Evolutionary conservation across 2,888 invertebrate genomes (phyloP).

Genomic region (Apantesis nais): DNA sequence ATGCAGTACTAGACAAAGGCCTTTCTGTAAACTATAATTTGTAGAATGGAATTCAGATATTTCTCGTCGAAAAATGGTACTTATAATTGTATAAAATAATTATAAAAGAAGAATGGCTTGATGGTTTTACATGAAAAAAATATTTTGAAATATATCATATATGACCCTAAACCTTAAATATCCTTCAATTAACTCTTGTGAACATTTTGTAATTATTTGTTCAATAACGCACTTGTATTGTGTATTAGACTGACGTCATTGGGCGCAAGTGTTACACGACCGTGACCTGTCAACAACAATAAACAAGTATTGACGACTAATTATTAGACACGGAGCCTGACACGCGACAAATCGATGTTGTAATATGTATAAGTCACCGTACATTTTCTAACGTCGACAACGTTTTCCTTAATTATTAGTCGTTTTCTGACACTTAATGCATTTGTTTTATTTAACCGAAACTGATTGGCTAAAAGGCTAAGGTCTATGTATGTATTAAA

Average conservation of each 20-base stretch:
- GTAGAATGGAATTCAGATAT: not conserved
- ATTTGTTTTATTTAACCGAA: not conserved
- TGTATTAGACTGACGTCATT: conserved; percentile 12
- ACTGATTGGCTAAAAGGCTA: too few relatives aligned
- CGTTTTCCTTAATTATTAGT: not conserved
- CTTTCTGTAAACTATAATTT: not conserved
- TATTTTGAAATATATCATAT: not conserved
- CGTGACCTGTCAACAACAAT: conserved; percentile 14
- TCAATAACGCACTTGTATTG: not conserved
- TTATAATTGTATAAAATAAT: not conserved
- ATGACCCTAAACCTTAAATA: not conserved
- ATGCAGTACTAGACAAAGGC: not conserved
- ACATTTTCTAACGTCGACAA: not conserved
- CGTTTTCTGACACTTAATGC: not conserved
- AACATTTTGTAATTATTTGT: not conserved
- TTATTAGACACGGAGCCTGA: conserved; percentile 12
- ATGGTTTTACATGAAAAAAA: too few relatives aligned
- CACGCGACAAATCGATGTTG: conserved; percentile 14
- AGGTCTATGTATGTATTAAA: too few relatives aligned
- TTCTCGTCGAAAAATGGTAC: not conserved
- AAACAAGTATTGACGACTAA: conserved; percentile 8
- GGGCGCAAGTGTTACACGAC: not conserved
- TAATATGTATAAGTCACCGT: conserved; percentile 6
- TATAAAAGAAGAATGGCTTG: too few relatives aligned
- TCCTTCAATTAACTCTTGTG: not conserved